These are phyloP conservation scores for Petroica traversi DNA, from an alignment of 2,113 vertebrate species.

Conservation along the genomic window DNA sequence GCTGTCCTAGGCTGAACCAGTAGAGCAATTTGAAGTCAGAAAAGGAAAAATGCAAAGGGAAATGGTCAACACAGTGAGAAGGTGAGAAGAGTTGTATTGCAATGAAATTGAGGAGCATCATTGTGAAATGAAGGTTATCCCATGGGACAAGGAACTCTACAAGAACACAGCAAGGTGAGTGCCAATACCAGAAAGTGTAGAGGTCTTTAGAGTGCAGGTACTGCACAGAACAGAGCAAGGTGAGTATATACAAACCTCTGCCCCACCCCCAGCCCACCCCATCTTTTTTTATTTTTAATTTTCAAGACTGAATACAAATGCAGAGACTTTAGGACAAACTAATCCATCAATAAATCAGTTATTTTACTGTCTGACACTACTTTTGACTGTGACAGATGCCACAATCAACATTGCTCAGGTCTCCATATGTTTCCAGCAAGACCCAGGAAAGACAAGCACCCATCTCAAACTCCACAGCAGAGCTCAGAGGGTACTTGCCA, in stretches of 20 bases:
- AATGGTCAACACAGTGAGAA: background rate
- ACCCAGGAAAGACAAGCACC: background rate
- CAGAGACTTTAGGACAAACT: background rate
- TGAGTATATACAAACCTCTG: background rate
- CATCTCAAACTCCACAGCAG: background rate
- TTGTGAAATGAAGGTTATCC: background rate
- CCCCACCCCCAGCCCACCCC: background rate
- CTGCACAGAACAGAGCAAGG: background rate
- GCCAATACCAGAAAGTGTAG: background rate
- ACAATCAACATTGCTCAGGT: background rate
- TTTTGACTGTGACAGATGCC: background rate
- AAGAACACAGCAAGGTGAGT: background rate
- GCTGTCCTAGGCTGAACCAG: background rate
- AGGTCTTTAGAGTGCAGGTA: background rate
- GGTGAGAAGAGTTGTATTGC: background rate
- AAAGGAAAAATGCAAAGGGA: background rate
- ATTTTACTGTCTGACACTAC: background rate
- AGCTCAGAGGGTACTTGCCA: background rate
- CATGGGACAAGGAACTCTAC: background rate
- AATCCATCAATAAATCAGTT: background rate
- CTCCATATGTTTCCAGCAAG: background rate
- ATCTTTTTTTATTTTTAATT: background rate
- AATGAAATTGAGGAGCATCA: background rate
- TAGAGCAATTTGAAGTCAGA: background rate
- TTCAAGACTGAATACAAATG: background rate